These are phyloP conservation scores for Teleiodes luculella DNA, from an alignment of 2,888 invertebrate species.

Conservation along the genomic window DNA sequence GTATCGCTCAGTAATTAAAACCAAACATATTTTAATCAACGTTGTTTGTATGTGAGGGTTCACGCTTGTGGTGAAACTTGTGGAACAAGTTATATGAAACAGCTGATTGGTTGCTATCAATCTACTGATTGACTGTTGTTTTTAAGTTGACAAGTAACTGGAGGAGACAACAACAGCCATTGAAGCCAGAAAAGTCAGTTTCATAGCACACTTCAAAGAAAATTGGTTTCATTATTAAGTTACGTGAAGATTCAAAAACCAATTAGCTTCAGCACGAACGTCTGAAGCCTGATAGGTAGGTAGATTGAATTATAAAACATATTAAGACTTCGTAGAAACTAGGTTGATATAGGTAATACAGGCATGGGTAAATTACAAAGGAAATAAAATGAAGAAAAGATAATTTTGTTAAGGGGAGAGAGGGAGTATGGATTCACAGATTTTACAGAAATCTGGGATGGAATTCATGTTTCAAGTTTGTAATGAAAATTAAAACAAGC, in stretches of 20 bases:
- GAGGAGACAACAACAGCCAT: too few species aligned
- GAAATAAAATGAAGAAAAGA: too few species aligned
- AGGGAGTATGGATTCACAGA: too few species aligned
- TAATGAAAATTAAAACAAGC: too few species aligned
- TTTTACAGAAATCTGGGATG: too few species aligned
- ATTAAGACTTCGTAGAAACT: slow-evolving; percentile 12
- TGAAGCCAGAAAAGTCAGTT: too few species aligned
- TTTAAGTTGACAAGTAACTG: too few species aligned
- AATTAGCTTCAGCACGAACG: slow-evolving; percentile 19
- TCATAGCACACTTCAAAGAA: not conserved
- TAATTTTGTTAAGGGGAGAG: too few species aligned
- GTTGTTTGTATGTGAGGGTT: not conserved
- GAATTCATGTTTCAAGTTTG: too few species aligned
- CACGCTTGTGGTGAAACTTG: not conserved
- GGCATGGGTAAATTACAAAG: too few species aligned
- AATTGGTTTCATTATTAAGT: slow-evolving; percentile 17
- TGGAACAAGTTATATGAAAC: not conserved
- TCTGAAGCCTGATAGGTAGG: slow-evolving; percentile 11
- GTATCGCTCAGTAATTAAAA: not conserved
- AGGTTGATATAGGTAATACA: not conserved
- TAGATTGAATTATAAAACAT: slow-evolving; percentile 15
- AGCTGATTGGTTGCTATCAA: not conserved
- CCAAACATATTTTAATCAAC: not conserved
- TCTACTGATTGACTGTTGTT: too few species aligned
- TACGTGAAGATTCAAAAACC: slow-evolving; percentile 15